These are phyloP conservation scores for Melieria picta DNA, from an alignment of 2,888 invertebrate species.

Conservation along the genomic window DNA sequence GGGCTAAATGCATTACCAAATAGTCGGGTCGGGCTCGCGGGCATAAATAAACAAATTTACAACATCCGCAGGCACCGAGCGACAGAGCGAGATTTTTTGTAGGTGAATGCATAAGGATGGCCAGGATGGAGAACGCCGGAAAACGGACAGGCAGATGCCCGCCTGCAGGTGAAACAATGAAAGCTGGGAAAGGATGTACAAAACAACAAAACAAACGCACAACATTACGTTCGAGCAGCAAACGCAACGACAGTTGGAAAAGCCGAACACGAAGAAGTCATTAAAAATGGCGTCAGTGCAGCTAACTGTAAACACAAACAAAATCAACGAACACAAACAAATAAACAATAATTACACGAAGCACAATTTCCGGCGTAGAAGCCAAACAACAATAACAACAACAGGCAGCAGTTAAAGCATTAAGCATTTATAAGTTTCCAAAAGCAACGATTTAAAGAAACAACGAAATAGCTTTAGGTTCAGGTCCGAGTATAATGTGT, in stretches of 20 bases:
- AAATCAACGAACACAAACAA: constrained; percentile 3
- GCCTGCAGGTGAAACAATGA: too few relatives aligned
- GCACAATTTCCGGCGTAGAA: constrained; percentile 25
- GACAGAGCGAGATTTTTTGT: neutral
- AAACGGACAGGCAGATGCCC: too few relatives aligned
- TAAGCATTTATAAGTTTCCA: neutral
- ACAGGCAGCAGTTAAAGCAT: constrained; percentile 7
- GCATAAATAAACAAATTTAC: constrained; percentile 13
- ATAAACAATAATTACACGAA: constrained; percentile 15
- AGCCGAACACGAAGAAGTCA: constrained; percentile 3
- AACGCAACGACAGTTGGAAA: neutral
- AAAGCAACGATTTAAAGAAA: too few relatives aligned
- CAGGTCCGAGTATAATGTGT: too few relatives aligned
- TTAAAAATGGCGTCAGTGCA: constrained; percentile 4
- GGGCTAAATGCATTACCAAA: too few relatives aligned
- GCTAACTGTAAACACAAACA: constrained; percentile 7
- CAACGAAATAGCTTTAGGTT: too few relatives aligned
- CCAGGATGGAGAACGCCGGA: too few relatives aligned
- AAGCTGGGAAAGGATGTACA: too few relatives aligned
- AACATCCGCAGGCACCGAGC: constrained; percentile 6
- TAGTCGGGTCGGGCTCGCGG: neutral
- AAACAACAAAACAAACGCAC: too few relatives aligned
- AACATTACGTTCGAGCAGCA: neutral
- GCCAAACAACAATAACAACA: constrained; percentile 14
- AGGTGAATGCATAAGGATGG: too few relatives aligned